phyloP scores from a whole-genome alignment of 2,113 vertebrate species.

The Lathamus discolor region DNA sequence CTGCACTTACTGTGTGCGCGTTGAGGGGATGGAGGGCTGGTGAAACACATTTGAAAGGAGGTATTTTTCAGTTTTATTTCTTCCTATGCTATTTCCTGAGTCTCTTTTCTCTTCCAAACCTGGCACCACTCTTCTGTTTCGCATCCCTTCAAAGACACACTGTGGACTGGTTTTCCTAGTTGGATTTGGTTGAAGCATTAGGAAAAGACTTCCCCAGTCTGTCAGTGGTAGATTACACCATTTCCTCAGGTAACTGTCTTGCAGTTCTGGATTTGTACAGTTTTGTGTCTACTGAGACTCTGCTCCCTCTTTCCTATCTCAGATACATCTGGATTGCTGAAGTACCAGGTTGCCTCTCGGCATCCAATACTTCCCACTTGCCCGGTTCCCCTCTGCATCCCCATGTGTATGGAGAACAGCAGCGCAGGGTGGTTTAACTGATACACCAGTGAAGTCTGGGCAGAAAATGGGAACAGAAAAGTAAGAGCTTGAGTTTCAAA shows the following conservation, averaged over 20 bases:
- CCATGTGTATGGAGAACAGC: not conserved
- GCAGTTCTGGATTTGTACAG: not conserved
- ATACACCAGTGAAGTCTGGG: not conserved
- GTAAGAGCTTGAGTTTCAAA: not conserved
- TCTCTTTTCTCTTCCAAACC: not conserved
- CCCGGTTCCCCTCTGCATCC: not conserved
- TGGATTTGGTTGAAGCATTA: not conserved
- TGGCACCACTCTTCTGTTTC: not conserved
- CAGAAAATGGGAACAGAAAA: not conserved
- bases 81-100: not conserved
- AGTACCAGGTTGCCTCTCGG: not conserved
- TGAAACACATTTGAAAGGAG: conserved; percentile 38
- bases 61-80: conserved; percentile 55
- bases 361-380: not conserved
- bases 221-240: not conserved
- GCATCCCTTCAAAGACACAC: not conserved
- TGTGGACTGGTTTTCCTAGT: not conserved
- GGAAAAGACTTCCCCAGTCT: not conserved
- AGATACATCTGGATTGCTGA: not conserved
- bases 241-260: not conserved
- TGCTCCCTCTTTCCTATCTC: not conserved
- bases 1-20: conserved; percentile 62
- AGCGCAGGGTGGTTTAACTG: not conserved
- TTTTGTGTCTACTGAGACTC: not conserved
- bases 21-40: conserved; percentile 38